Conservation (phyloP, 2,113 vertebrate species). For the Pachypanchax playfairii region DNA sequence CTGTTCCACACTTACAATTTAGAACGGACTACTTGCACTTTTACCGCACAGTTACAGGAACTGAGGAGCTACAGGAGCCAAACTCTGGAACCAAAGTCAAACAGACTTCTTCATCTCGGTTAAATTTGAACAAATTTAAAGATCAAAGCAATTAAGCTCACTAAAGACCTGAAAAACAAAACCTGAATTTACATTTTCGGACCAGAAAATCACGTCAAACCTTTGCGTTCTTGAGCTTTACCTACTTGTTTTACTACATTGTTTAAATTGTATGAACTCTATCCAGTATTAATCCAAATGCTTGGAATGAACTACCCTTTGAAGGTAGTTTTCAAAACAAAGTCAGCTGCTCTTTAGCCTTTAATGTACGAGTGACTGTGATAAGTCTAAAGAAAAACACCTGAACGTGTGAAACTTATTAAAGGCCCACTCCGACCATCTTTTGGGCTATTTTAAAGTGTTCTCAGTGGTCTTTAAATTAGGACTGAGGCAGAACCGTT, state of each 20-base stretch:
- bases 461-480: no score
- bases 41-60: not conserved
- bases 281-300: not conserved
- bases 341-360: not conserved
- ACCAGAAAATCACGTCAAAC: not conserved
- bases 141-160: not conserved
- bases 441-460: no score
- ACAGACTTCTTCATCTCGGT: not conserved
- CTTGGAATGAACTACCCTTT: not conserved
- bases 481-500: no score
- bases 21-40: not conserved
- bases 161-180: not conserved
- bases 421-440: no score
- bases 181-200: not conserved
- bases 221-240: not conserved
- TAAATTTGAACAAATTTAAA: not conserved
- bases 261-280: not conserved
- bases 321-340: not conserved
- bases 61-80: not conserved
- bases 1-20: slow-evolving; percentile 13
- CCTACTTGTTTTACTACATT: not conserved
- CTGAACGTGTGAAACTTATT: not conserved
- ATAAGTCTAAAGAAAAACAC: no score
- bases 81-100: not conserved
- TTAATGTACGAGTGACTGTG: no score